These are phyloP conservation scores for Hafferia zeledoni DNA, from an alignment of 2,797 vertebrate species.

Conservation along the genomic window DNA sequence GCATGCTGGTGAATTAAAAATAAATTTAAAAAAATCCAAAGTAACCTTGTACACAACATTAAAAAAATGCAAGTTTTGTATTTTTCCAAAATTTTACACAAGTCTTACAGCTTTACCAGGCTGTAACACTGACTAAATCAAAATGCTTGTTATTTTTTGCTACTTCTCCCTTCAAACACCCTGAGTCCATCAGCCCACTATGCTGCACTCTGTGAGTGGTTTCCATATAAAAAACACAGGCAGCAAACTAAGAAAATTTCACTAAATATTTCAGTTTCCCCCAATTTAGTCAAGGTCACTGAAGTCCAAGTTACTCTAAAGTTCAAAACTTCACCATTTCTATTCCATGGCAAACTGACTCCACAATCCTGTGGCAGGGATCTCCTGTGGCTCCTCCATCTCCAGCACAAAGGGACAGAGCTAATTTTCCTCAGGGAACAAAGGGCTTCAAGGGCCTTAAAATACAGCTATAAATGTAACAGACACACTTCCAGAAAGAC, in stretches of 20 bases:
- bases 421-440: not conserved
- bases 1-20: not conserved
- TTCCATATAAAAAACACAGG: not conserved
- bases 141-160: not conserved
- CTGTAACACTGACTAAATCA: not conserved
- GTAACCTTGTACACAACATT: not conserved
- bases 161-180: not conserved
- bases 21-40: not conserved
- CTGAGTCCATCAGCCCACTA: not conserved
- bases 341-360: not conserved
- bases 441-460: not conserved
- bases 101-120: not conserved
- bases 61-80: not conserved
- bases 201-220: not conserved
- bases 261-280: not conserved
- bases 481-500: not conserved
- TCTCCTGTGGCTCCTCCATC: not conserved
- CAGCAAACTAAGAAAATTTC: not conserved
- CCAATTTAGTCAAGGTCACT: not conserved
- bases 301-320: not conserved
- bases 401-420: not conserved
- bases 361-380: not conserved
- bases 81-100: not conserved
- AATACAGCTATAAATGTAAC: not conserved
- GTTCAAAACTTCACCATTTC: not conserved